Conservation (phyloP, 2,888 invertebrate species). For the Drosophila siamana region DNA sequence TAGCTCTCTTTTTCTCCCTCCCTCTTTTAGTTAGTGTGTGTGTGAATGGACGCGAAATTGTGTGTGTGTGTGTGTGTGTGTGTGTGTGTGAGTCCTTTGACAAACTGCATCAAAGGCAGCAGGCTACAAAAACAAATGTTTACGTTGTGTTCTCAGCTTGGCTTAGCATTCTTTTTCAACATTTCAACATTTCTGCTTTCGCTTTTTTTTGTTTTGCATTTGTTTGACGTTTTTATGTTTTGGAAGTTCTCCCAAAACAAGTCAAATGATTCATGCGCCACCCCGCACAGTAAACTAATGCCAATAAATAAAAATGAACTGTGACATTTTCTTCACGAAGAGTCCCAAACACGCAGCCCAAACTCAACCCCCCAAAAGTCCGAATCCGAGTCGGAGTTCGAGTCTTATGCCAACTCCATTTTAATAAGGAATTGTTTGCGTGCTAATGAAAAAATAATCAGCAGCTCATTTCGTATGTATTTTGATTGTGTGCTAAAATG, state of each 20-base stretch:
- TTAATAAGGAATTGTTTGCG: conserved; percentile 51
- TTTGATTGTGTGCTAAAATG: conserved; percentile 76
- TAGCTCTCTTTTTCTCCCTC: neutral
- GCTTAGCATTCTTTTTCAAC: conserved; percentile 36
- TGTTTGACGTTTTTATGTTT: conserved; percentile 3
- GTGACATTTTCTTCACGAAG: conserved; percentile 66
- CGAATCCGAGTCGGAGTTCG: neutral
- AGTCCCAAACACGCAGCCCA: neutral
- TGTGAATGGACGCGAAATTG: conserved; percentile 9
- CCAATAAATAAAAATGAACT: conserved; percentile 78
- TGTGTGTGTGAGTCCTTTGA: conserved; percentile 34
- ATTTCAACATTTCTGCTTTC: conserved; percentile 41
- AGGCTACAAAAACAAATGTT: conserved; percentile 63
- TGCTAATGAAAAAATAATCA: conserved; percentile 79
- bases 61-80: conserved; percentile 1
- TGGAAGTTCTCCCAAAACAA: conserved; percentile 2
- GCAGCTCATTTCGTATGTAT: conserved; percentile 75
- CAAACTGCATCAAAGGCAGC: conserved; percentile 67
- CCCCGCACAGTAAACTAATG: conserved; percentile 23
- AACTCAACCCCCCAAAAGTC: neutral
- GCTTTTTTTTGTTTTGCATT: conserved; percentile 31
- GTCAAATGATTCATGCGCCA: conserved; percentile 22
- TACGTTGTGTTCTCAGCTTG: conserved; percentile 33
- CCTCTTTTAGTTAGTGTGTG: neutral
- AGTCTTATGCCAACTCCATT: conserved; percentile 3